Evolutionary conservation across 2,888 invertebrate species (phyloP).

Genomic region (Nematopogon swammerdamellus): DNA sequence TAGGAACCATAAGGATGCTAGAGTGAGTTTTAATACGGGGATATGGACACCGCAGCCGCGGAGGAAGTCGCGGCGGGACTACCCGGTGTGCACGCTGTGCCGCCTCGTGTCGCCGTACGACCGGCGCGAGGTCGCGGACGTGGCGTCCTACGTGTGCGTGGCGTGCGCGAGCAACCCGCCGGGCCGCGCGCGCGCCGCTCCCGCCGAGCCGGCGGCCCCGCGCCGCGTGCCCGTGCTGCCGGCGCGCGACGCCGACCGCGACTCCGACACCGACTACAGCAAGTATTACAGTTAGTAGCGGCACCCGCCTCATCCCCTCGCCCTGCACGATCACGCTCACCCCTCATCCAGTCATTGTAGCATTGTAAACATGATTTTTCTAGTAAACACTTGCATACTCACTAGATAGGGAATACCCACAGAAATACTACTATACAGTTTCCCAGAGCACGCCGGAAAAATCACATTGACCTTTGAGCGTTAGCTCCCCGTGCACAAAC

Average conservation of each 20-base stretch:
- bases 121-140: constrained; percentile 15
- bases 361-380: no score
- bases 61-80: constrained; percentile 24
- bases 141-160: constrained; percentile 19
- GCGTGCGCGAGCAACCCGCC: constrained; percentile 17
- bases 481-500: no score
- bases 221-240: constrained; percentile 9
- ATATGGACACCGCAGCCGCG: constrained; percentile 10
- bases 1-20: background rate
- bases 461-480: no score
- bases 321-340: constrained; percentile 11
- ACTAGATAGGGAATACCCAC: no score
- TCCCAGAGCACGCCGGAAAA: no score
- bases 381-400: no score
- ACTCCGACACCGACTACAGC: constrained; percentile 54
- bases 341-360: no score
- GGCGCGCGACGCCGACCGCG: constrained; percentile 26
- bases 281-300: constrained; percentile 54
- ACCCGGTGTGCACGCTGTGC: constrained; percentile 24
- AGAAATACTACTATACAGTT: no score
- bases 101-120: constrained; percentile 23
- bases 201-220: constrained; percentile 11
- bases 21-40: background rate
- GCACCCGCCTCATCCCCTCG: constrained; percentile 40
- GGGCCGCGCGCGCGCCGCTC: constrained; percentile 14